A percentile compares a stretch with the other conserved stretches of the same genome.
Evolutionary conservation across 2,888 invertebrate species (phyloP).

Genomic region (Napeogenes inachia): DNA sequence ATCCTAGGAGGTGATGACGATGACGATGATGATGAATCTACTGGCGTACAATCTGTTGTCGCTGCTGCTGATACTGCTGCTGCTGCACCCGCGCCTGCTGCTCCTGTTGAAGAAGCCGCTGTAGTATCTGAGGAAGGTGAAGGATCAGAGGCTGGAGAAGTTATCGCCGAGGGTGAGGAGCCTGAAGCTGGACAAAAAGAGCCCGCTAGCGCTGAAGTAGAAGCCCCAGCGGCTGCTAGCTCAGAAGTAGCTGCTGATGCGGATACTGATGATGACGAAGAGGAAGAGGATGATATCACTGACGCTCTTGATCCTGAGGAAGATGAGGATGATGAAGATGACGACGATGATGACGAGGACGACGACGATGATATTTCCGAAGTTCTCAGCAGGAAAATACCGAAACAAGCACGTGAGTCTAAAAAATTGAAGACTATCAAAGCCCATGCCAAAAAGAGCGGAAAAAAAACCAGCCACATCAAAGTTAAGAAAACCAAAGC

Average conservation of each 20-base stretch:
- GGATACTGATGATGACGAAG: conserved; percentile 75
- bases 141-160: conserved; percentile 55
- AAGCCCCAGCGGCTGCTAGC: conserved; percentile 46
- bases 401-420: conserved; percentile 88
- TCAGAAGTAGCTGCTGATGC: conserved; percentile 55
- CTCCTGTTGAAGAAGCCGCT: conserved; percentile 51
- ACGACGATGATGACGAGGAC: conserved; percentile 81
- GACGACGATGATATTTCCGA: conserved; percentile 81
- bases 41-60: conserved; percentile 69
- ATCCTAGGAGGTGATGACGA: conserved; percentile 63
- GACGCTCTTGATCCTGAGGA: conserved; percentile 79
- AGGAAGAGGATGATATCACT: conserved; percentile 76
- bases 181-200: conserved; percentile 63
- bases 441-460: conserved; percentile 67
- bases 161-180: conserved; percentile 63
- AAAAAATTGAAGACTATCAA: conserved; percentile 79
- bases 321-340: conserved; percentile 82
- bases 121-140: conserved; percentile 50
- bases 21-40: conserved; percentile 78
- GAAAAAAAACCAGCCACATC: conserved; percentile 70
- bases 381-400: conserved; percentile 75
- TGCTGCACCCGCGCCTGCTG: conserved; percentile 45
- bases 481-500: conserved; percentile 77
- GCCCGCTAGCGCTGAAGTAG: conserved; percentile 60
- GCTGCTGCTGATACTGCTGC: conserved; percentile 64